Conservation (phyloP, 2,888 invertebrate genomes). For the Tubulanus polymorphus region DNA sequence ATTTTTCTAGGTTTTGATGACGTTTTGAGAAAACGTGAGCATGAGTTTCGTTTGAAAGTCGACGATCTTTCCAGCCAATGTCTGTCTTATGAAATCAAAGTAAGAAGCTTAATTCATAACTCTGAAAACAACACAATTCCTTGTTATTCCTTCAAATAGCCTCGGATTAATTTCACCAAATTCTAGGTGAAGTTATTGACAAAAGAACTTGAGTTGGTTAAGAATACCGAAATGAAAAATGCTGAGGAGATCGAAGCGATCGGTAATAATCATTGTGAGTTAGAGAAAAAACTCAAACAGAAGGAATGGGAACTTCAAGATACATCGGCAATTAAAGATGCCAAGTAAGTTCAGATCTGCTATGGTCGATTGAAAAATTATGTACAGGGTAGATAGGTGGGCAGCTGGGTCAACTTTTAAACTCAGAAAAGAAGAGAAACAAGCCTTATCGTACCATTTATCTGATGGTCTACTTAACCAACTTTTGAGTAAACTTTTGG, state of each 20-base stretch:
- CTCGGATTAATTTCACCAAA: too few relatives aligned
- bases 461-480: too few relatives aligned
- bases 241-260: conserved; percentile 29
- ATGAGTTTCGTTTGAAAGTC: conserved; percentile 39
- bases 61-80: conserved; percentile 46
- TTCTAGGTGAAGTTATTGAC: conserved; percentile 43
- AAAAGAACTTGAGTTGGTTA: conserved; percentile 42
- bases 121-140: too few relatives aligned
- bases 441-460: too few relatives aligned
- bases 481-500: too few relatives aligned
- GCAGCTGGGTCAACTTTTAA: too few relatives aligned
- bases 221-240: conserved; percentile 28
- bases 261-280: conserved; percentile 27
- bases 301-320: conserved; percentile 49
- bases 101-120: too few relatives aligned
- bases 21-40: conserved; percentile 42
- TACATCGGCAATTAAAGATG: conserved; percentile 40
- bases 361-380: too few relatives aligned
- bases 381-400: too few relatives aligned
- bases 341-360: conserved; percentile 32
- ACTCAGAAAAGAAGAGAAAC: too few relatives aligned
- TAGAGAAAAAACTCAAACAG: conserved; percentile 46
- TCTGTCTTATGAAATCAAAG: conserved; percentile 48
- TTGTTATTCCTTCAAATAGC: background rate
- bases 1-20: conserved; percentile 44